Percentiles rank a stretch among this genome's conserved stretches.
Evolutionary conservation across 2,113 vertebrate species (phyloP).

Genomic region (Macroglossus sobrinus): DNA sequence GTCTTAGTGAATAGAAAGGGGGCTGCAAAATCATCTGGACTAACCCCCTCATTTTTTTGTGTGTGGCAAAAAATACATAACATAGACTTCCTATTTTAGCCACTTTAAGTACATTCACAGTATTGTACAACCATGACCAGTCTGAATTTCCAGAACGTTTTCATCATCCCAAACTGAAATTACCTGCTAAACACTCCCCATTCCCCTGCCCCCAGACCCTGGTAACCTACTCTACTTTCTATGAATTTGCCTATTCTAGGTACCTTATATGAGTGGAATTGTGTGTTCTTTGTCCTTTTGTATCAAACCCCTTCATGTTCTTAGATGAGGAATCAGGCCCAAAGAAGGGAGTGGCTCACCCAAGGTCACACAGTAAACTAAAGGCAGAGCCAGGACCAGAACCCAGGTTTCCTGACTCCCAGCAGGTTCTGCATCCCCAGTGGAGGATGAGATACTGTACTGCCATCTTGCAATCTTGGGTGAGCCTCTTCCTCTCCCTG

Average conservation of each 20-base stretch:
- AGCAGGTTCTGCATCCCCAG: neutral
- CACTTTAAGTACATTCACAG: neutral
- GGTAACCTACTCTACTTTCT: neutral
- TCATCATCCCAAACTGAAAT: neutral
- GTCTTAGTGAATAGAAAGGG: neutral
- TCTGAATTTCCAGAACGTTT: constrained; percentile 13
- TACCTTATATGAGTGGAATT: neutral
- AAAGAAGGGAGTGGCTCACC: neutral
- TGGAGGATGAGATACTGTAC: neutral
- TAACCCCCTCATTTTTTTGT: neutral
- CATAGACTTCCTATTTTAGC: neutral
- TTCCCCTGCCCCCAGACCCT: neutral
- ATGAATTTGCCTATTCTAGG: neutral
- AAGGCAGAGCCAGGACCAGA: neutral
- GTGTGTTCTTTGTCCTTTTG: neutral
- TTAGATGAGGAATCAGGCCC: neutral
- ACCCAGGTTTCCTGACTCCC: neutral
- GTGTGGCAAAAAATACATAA: neutral
- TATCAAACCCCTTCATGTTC: neutral
- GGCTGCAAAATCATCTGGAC: neutral
- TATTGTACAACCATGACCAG: neutral
- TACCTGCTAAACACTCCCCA: neutral
- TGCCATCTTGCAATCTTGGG: neutral
- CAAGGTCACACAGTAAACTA: neutral
- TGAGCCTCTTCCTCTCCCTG: neutral